phyloP scores from a whole-genome alignment of 2,888 invertebrate species.

The Uloborus plumipes region DNA sequence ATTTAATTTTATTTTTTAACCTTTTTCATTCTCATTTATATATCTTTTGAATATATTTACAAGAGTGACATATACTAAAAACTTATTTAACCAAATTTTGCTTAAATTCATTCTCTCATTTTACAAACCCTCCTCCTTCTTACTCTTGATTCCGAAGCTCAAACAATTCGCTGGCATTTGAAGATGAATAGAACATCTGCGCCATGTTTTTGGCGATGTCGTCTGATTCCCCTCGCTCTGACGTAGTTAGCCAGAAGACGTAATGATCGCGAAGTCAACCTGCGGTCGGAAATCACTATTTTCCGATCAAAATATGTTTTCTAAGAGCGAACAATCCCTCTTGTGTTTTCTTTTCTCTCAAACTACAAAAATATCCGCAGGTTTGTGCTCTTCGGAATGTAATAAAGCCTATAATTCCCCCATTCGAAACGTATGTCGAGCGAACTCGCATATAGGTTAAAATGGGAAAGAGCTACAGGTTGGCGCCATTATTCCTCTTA shows the following conservation, averaged over 20 bases:
- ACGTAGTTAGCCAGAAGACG: constrained; percentile 11
- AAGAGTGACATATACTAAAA: no score
- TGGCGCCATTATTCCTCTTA: constrained; percentile 13
- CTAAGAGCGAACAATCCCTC: not conserved
- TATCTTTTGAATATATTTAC: no score
- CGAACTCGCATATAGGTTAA: constrained; percentile 12
- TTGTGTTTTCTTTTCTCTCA: not conserved
- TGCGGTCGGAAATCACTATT: constrained; percentile 26
- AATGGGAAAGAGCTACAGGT: constrained; percentile 25
- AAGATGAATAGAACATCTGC: not conserved
- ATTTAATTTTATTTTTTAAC: no score
- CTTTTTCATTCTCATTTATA: no score
- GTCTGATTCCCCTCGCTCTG: constrained; percentile 1
- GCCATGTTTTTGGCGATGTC: constrained; percentile 6
- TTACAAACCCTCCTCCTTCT: no score
- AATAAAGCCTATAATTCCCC: not conserved
- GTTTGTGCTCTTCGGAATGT: not conserved
- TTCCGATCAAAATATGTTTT: constrained; percentile 1
- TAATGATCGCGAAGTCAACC: constrained; percentile 19
- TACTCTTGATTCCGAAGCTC: no score
- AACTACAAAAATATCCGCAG: not conserved
- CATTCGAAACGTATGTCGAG: constrained; percentile 10
- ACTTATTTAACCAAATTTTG: no score
- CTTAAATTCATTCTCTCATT: no score
- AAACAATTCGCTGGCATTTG: no score